phyloP scores from a whole-genome alignment of 2,113 vertebrate species.

The Pantherophis guttatus region DNA sequence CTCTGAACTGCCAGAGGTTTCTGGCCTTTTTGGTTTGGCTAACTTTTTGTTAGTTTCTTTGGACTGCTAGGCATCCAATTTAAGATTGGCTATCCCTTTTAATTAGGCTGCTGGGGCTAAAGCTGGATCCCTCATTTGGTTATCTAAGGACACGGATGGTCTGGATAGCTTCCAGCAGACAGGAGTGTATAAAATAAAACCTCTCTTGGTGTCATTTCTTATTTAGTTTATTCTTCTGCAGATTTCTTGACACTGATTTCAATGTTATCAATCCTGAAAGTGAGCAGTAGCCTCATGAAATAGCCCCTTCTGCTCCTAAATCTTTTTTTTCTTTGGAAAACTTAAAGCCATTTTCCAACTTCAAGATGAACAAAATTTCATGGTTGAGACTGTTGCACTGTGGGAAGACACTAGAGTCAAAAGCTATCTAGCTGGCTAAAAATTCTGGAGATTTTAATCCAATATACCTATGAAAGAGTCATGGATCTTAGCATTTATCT shows the following conservation, averaged over 20 bases:
- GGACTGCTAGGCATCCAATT: not conserved
- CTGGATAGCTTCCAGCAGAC: conserved; percentile 1
- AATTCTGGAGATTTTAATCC: not conserved
- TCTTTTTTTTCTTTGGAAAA: not conserved
- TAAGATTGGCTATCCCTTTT: not conserved
- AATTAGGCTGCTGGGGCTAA: conserved; percentile 14
- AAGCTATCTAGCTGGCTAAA: not conserved
- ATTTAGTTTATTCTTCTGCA: not conserved
- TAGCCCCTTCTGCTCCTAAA: not conserved
- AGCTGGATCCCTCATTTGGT: not conserved
- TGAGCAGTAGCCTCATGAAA: not conserved
- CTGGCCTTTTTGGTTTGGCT: not conserved
- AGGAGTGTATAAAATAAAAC: not conserved
- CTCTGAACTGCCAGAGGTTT: not conserved
- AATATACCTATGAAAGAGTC: not conserved
- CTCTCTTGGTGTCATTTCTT: not conserved
- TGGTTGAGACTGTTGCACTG: not conserved
- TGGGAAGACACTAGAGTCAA: not conserved
- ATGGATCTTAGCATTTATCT: not conserved
- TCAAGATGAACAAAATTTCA: not conserved
- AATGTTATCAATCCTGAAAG: not conserved
- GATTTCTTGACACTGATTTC: not conserved
- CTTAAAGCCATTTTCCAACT: not conserved
- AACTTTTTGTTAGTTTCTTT: not conserved
- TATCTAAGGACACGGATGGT: not conserved